These are phyloP conservation scores for Pseudomyrmex flavicornis DNA, from an alignment of 1,140 invertebrate species.

Conservation along the genomic window DNA sequence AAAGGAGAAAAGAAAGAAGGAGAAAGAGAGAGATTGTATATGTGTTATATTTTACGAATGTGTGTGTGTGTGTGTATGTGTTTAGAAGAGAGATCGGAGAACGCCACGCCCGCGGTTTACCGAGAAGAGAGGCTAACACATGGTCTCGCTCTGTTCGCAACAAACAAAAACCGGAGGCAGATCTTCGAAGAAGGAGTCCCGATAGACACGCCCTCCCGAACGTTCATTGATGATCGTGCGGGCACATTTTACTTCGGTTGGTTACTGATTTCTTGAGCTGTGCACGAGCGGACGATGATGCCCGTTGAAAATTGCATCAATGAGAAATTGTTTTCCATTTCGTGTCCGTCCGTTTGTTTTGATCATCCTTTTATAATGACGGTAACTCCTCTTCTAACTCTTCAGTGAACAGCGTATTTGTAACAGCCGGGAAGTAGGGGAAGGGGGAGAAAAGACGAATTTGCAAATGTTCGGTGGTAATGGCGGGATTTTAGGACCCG, in stretches of 20 bases:
- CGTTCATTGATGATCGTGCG: conserved; percentile 21
- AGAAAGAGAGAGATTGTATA: neutral
- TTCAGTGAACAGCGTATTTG: conserved; percentile 70
- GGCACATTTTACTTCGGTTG: conserved; percentile 2
- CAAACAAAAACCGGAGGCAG: conserved; percentile 14
- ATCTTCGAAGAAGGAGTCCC: conserved; percentile 28
- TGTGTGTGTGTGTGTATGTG: neutral
- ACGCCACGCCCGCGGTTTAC: conserved; percentile 33
- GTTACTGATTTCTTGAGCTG: neutral
- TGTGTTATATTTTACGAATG: neutral
- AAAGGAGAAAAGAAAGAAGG: neutral
- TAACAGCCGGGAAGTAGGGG: conserved; percentile 66
- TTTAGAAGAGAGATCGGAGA: conserved; percentile 50
- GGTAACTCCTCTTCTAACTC: conserved; percentile 60
- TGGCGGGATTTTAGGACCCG: conserved; percentile 72
- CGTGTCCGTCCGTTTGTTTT: conserved; percentile 25
- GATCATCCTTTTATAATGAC: conserved; percentile 30
- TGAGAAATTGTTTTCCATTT: conserved; percentile 29
- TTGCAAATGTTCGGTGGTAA: conserved; percentile 74
- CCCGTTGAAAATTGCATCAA: conserved; percentile 25
- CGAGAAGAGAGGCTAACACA: conserved; percentile 58
- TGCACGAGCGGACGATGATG: neutral
- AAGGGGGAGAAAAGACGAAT: conserved; percentile 78
- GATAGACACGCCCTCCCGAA: conserved; percentile 18
- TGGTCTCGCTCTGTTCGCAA: conserved; percentile 25